Conservation (phyloP, 2,113 vertebrate species). For the Peucedramus taeniatus region DNA sequence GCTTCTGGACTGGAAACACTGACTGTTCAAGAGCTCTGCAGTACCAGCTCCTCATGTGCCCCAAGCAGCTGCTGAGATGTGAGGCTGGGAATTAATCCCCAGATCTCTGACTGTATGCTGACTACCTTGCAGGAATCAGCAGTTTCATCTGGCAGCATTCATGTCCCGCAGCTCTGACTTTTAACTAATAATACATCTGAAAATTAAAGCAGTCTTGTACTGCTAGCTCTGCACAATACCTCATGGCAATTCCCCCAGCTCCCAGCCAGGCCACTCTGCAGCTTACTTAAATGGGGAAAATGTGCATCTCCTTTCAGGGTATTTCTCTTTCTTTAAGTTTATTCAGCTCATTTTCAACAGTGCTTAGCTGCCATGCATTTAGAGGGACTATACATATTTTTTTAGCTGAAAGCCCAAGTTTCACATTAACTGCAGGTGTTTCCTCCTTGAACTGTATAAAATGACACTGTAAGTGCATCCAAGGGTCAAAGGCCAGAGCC, state of each 20-base stretch:
- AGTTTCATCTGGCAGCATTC: background rate
- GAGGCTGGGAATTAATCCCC: background rate
- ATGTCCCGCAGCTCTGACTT: background rate
- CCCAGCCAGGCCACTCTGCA: background rate
- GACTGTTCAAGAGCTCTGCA: background rate
- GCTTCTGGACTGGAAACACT: background rate
- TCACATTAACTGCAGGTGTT: constrained; percentile 4
- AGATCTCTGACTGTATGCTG: background rate
- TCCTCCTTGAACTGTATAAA: background rate
- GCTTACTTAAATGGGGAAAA: background rate
- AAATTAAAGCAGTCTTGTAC: background rate
- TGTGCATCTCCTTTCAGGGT: accelerated
- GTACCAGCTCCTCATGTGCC: background rate
- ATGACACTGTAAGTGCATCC: background rate
- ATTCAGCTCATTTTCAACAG: background rate
- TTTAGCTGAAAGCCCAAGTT: background rate
- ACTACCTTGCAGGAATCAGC: background rate
- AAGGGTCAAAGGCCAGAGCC: background rate
- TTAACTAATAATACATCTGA: background rate
- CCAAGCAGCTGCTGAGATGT: background rate
- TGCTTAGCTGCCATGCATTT: background rate
- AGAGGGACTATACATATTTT: background rate
- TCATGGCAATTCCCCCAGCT: background rate
- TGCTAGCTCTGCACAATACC: background rate
- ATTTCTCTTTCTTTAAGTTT: background rate